Conservation (phyloP, 2,888 invertebrate genomes). For the Linyphia triangularis region DNA sequence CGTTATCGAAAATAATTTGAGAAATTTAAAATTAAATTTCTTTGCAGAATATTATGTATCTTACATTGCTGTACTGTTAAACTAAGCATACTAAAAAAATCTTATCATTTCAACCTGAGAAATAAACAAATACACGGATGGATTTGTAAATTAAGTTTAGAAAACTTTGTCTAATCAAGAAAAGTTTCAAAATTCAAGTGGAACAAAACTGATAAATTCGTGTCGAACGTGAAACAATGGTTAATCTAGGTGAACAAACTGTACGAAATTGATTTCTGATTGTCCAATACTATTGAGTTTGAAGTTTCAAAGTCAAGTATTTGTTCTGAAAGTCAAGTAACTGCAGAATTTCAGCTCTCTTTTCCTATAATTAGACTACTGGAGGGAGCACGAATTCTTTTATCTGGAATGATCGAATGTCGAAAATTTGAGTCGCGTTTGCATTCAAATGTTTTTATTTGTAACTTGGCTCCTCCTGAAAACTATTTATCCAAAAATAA, state of each 20-base stretch:
- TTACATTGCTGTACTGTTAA: no score
- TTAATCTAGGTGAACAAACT: neutral
- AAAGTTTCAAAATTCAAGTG: neutral
- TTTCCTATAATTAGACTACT: neutral
- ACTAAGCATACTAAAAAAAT: no score
- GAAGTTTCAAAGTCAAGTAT: neutral
- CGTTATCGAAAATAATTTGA: no score
- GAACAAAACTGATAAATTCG: neutral
- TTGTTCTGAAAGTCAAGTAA: neutral
- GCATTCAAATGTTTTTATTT: neutral
- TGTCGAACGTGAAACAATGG: neutral
- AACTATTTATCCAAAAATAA: no score
- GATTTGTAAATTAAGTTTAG: no score
- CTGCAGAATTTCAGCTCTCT: neutral
- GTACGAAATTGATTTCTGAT: slow-evolving; percentile 12
- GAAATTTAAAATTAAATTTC: no score
- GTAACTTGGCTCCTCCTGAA: neutral
- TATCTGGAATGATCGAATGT: neutral
- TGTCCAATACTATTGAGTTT: neutral
- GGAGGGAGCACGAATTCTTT: neutral
- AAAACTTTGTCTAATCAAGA: neutral
- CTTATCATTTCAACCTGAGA: no score
- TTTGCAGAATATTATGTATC: no score
- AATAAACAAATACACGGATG: no score
- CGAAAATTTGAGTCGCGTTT: neutral